Evolutionary conservation across 2,888 invertebrate species (phyloP).

Genomic region (Chromoteleia sp.): DNA sequence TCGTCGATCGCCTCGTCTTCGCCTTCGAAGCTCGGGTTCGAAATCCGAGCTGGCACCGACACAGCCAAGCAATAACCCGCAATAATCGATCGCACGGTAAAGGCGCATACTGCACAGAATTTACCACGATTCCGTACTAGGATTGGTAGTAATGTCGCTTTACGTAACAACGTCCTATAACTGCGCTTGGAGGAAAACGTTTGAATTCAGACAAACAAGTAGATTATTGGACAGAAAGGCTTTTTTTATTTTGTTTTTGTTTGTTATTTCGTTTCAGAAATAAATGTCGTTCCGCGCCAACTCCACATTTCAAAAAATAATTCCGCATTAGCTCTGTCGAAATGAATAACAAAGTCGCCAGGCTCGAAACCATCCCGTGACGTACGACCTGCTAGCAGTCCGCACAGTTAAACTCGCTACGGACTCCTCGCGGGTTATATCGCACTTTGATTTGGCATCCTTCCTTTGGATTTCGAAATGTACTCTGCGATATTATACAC

Average conservation of each 20-base stretch:
- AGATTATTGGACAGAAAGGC: slow-evolving; percentile 48
- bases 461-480: slow-evolving; percentile 51
- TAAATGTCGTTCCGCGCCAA: slow-evolving; percentile 21
- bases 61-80: slow-evolving; percentile 63
- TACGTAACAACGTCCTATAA: slow-evolving; percentile 60
- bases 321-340: slow-evolving; percentile 30
- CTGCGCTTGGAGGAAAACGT: slow-evolving; percentile 60
- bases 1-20: slow-evolving; percentile 49
- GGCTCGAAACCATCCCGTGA: slow-evolving; percentile 32
- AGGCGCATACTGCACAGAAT: slow-evolving; percentile 58
- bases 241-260: too few species aligned
- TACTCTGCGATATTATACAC: slow-evolving; percentile 64
- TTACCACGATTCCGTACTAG: slow-evolving; percentile 49
- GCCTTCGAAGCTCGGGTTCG: slow-evolving; percentile 50
- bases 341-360: slow-evolving; percentile 36
- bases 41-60: slow-evolving; percentile 61
- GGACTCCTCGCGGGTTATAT: slow-evolving; percentile 3
- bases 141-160: slow-evolving; percentile 57
- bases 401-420: not conserved
- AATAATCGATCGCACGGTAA: slow-evolving; percentile 66
- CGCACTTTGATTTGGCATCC: slow-evolving; percentile 65
- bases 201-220: slow-evolving; percentile 67
- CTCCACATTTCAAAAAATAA: slow-evolving; percentile 38
- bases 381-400: slow-evolving; percentile 17
- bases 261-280: slow-evolving; percentile 17